phyloP scores from a whole-genome alignment of 2,113 vertebrate species.

The Dipodomys spectabilis region DNA sequence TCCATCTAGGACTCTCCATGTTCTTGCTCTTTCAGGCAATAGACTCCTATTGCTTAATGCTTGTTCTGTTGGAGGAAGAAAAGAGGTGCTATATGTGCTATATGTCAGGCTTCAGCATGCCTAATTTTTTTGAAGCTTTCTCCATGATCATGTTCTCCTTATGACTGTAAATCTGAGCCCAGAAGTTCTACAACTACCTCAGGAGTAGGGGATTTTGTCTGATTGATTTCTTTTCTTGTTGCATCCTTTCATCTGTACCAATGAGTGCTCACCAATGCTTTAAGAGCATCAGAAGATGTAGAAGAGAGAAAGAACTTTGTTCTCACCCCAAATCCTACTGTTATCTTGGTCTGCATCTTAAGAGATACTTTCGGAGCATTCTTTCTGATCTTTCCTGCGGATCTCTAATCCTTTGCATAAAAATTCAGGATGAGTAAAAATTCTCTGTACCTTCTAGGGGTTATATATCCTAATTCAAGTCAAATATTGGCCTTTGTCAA shows the following conservation, averaged over 20 bases:
- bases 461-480: neutral
- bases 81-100: neutral
- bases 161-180: neutral
- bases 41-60: neutral
- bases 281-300: neutral
- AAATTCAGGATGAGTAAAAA: neutral
- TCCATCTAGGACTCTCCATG: neutral
- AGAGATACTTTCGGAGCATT: neutral
- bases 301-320: neutral
- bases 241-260: neutral
- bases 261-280: neutral
- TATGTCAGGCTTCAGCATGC: neutral
- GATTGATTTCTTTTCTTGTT: neutral
- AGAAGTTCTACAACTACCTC: neutral
- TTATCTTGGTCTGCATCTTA: neutral
- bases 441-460: neutral
- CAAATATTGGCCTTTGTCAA: neutral
- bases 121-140: neutral
- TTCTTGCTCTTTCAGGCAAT: neutral
- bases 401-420: neutral
- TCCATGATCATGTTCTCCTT: neutral
- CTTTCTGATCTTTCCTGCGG: neutral
- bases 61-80: neutral
- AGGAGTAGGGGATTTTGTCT: neutral
- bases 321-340: accelerated